phyloP scores from a whole-genome alignment of 2,797 vertebrate species.

The Onychomys leucogaster region DNA sequence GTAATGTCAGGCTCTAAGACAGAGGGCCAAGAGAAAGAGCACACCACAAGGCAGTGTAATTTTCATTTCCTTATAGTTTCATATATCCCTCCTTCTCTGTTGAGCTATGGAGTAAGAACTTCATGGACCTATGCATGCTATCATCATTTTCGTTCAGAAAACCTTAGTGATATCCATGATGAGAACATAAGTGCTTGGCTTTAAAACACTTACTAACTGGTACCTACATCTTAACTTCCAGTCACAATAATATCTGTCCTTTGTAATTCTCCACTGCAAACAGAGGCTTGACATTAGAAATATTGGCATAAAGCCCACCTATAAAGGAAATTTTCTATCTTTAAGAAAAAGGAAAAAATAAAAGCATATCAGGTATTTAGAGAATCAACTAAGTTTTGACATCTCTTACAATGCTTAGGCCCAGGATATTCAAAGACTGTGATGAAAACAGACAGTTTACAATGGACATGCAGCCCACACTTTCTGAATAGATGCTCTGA shows the following conservation, averaged over 20 bases:
- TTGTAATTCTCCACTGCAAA: not conserved
- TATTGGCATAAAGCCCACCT: not conserved
- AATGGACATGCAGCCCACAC: constrained; percentile 32
- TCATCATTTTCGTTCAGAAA: not conserved
- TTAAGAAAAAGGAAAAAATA: not conserved
- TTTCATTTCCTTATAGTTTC: not conserved
- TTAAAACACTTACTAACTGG: not conserved
- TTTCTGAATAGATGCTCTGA: constrained; percentile 71
- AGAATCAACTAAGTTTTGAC: not conserved
- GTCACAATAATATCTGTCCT: not conserved
- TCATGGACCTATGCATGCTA: not conserved
- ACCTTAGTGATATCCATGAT: not conserved
- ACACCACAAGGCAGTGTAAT: not conserved
- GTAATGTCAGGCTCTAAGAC: not conserved
- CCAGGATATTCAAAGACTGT: not conserved
- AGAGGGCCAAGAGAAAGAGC: not conserved
- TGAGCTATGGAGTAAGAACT: not conserved
- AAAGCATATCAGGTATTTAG: not conserved
- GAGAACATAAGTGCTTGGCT: not conserved
- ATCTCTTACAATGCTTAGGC: not conserved
- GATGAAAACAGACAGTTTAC: not conserved
- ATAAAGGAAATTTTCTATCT: not conserved
- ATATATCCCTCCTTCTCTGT: not conserved
- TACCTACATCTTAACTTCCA: not conserved
- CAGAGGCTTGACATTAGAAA: not conserved